phyloP scores from a whole-genome alignment of 2,797 vertebrate species.

The Serranus cabrilla region DNA sequence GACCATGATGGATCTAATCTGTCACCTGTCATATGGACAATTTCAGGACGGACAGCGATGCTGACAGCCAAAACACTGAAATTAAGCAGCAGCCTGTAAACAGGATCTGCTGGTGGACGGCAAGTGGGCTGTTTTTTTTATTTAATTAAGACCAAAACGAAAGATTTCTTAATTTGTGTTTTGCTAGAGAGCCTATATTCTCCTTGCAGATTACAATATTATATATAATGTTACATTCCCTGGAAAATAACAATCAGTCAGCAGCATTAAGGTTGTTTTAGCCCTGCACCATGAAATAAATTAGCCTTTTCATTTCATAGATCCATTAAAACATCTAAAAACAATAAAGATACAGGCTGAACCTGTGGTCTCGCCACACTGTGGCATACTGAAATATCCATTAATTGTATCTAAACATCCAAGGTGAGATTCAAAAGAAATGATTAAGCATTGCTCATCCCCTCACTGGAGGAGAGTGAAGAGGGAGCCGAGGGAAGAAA shows the following conservation, averaged over 20 bases:
- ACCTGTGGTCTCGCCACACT: constrained; percentile 10
- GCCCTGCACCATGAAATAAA: neutral
- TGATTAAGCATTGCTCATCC: constrained; percentile 29
- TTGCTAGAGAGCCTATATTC: neutral
- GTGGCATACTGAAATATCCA: constrained; percentile 20
- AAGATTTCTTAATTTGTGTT: neutral
- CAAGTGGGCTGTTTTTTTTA: neutral
- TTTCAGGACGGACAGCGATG: constrained; percentile 59
- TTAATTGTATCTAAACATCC: constrained; percentile 33
- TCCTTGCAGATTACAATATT: neutral
- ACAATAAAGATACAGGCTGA: constrained; percentile 5
- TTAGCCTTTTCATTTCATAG: constrained; percentile 2
- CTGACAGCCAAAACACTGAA: constrained; percentile 70
- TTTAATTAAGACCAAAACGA: constrained; percentile 12
- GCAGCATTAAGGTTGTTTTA: neutral
- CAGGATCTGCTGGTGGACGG: constrained; percentile 14
- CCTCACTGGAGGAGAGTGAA: constrained; percentile 29
- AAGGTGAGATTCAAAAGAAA: constrained; percentile 43
- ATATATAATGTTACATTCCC: neutral
- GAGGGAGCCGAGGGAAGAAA: constrained; percentile 31
- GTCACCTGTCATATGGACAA: constrained; percentile 79
- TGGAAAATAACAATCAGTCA: neutral
- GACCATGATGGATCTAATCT: constrained; percentile 73
- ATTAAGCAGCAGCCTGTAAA: constrained; percentile 49
- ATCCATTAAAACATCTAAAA: constrained; percentile 8